Percentiles rank a stretch among this genome's conserved stretches.
Conservation (phyloP, 1,140 invertebrate genomes). For the Neotoxoptera formosana region DNA sequence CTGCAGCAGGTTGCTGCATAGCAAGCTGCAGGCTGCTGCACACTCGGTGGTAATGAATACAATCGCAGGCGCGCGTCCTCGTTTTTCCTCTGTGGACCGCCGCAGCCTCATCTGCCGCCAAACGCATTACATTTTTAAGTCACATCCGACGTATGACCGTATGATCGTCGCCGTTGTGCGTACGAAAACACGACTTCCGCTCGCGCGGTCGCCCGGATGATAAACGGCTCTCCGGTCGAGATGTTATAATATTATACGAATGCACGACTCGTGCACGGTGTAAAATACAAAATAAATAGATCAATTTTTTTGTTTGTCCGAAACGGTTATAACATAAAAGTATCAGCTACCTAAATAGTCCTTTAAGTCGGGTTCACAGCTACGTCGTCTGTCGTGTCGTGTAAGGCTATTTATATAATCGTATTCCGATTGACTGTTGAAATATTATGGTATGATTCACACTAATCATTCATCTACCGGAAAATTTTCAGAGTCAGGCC, state of each 20-base stretch:
- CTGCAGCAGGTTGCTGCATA: neutral
- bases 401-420: neutral
- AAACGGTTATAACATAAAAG: neutral
- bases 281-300: neutral
- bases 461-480: neutral
- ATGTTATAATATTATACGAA: neutral
- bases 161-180: neutral
- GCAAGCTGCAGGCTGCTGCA: neutral
- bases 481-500: neutral
- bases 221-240: neutral
- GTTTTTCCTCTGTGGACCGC: neutral
- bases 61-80: neutral
- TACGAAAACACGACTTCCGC: slow-evolving; percentile 29
- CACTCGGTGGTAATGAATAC: neutral
- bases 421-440: neutral
- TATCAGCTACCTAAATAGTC: neutral
- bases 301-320: neutral
- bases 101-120: neutral
- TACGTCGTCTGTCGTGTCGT: neutral
- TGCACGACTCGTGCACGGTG: neutral
- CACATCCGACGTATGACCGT: neutral
- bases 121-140: neutral
- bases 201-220: neutral
- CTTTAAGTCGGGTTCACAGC: neutral
- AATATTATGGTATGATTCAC: neutral